Evolutionary conservation across 2,888 invertebrate species (phyloP).

Genomic region (Erebia ligea): DNA sequence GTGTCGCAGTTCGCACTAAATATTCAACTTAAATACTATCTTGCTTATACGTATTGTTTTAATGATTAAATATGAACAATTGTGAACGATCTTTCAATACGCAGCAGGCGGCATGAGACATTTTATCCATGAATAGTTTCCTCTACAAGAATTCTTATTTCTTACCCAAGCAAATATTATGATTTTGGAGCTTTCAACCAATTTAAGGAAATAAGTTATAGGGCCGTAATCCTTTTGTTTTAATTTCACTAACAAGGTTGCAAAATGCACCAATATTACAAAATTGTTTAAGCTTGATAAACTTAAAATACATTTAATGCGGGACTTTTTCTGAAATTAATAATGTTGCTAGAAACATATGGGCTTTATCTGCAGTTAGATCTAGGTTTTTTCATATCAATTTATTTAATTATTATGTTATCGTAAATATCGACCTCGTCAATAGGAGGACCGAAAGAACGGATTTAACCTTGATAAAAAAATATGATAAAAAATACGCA

Average conservation of each 20-base stretch:
- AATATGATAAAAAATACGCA: conserved; percentile 28
- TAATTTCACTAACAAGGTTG: neutral
- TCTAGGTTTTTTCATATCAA: conserved; percentile 8
- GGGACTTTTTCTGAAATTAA: neutral
- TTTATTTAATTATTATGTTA: conserved; percentile 4
- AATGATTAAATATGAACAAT: neutral
- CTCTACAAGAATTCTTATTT: conserved; percentile 7
- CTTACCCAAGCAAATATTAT: neutral
- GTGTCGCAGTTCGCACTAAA: conserved; percentile 32
- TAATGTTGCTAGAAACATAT: neutral
- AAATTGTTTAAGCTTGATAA: too few species aligned
- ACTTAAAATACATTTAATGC: too few species aligned
- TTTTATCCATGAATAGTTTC: neutral
- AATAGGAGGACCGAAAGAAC: conserved; percentile 19
- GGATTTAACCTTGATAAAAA: conserved; percentile 27
- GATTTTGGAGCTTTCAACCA: too few species aligned
- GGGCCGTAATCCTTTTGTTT: neutral
- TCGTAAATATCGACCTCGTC: conserved; percentile 3
- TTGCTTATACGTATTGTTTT: conserved; percentile 25
- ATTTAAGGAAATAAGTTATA: too few species aligned
- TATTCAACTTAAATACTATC: conserved; percentile 25
- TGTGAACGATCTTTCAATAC: conserved; percentile 12
- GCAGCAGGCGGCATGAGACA: conserved; percentile 8
- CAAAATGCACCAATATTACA: neutral
- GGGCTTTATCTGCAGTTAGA: neutral